Evolutionary conservation across 1,140 invertebrate species (phyloP), one percentile per base, ranked within the genome.

Genomic region (Pogonomyrmex barbatus): DNA sequence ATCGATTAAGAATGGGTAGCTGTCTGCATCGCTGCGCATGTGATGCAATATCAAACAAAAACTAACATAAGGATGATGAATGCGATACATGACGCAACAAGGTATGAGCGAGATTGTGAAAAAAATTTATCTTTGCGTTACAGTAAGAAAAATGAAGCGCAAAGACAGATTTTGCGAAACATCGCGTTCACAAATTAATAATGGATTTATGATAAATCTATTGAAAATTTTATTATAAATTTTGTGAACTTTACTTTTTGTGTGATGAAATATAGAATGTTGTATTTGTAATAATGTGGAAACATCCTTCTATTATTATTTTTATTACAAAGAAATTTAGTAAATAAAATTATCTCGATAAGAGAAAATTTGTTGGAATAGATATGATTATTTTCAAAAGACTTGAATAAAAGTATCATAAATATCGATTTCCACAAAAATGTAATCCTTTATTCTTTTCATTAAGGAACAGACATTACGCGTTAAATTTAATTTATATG

Each of bases 1-100:
- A 58, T 71, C 52, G 67, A 71, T 4, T 71, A 42, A 45, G 24
- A 17, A 30, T n/a, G 14, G 14, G 10, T 33, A 12, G 6, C 0
- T 12, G 14, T 52, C 2, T 50, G 10, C 24, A 54, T 42, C 47
- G 17, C 4, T 58, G 62, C 24, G 4, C n/a, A 10, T 54, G 17
- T 63, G 24, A 79, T 56, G 65, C 52, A 62, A 71, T 45, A 45
- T 81, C 14, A 56, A 71, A 82, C 0, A 58, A 82, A 47, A 33
- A 67, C 30, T 45, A 9, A 1, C 17, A 33, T 39, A 70, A 70
- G 2, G 5, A 47, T 33, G n/a, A 71, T 45, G 45, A 82, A 45
- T 45, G 9, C 10, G 24, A 81, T 24, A 58, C 14, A 36, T 45
- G 63, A 82, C 2, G 62, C 5, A 79, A 56, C 8, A 12, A 58